A percentile compares a stretch with the other conserved stretches of the same genome.
These are phyloP conservation scores for Bombus vancouverensis DNA, from an alignment of 1,140 invertebrate species.

Conservation along the genomic window DNA sequence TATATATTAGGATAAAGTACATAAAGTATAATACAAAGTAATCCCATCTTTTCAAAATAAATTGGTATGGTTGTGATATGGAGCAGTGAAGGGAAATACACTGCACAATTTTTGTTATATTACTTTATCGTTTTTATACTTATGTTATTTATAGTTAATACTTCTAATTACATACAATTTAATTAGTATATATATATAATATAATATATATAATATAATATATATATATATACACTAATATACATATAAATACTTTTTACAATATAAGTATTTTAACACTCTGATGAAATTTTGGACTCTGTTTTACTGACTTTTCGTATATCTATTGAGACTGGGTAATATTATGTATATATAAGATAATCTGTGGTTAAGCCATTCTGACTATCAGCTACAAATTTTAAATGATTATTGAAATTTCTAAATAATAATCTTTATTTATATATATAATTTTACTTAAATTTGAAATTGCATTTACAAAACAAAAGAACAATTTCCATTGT, in stretches of 20 bases:
- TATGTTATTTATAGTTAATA: conserved; percentile 31
- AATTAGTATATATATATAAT: conserved; percentile 20
- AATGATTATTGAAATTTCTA: conserved; percentile 21
- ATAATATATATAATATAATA: background rate
- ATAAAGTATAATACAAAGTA: conserved; percentile 40
- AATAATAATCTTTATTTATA: conserved; percentile 25
- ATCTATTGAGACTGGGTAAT: conserved; percentile 45
- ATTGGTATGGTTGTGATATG: conserved; percentile 6
- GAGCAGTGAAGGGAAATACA: conserved; percentile 26
- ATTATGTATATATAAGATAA: conserved; percentile 41
- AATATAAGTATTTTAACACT: conserved; percentile 28
- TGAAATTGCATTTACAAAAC: conserved; percentile 13
- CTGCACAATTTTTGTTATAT: conserved; percentile 53
- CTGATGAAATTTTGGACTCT: conserved; percentile 29
- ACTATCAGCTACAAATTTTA: conserved; percentile 22
- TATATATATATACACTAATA: background rate
- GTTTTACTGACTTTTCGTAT: conserved; percentile 31
- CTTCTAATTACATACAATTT: conserved; percentile 36
- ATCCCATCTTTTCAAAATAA: conserved; percentile 28
- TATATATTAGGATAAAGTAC: conserved; percentile 61
- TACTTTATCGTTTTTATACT: conserved; percentile 31
- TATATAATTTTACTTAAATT: conserved; percentile 29
- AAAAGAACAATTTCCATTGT: conserved; percentile 18
- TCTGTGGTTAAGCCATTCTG: conserved; percentile 5
- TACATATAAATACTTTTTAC: conserved; percentile 39